Base-by-base conservation (phyloP, 2,888 invertebrate species). In the Euphydryas editha region DNA sequence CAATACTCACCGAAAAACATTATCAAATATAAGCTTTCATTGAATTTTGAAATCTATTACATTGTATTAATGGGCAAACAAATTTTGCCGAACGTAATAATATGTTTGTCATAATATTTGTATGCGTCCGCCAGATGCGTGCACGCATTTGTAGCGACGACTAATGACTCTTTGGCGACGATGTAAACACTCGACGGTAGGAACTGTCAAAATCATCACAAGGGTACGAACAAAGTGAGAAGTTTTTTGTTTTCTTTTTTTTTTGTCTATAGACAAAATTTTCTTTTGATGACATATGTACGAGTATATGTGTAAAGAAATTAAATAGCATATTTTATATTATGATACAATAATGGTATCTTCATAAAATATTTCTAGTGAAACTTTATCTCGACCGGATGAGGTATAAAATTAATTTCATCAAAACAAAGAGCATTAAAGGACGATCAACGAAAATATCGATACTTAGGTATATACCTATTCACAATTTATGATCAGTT, bases 81-180 rank as follows among this genome's bases (percentile, higher is more conserved):
- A 8, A 58, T 44, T 58, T 42, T n/a, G 6, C 1, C 18, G 17
- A 10, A 10, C 37, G 59, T 8, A 59, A 46, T 24, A 36, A 21
- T 55, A 61, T 51, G 21, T 60, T 66, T 57, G 65, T 59, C 55
- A 67, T 46, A 47, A 73, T 76, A 76, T 76, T 76, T 77, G 76
- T 83, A 87, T 82, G 76, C 79, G 77, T 86, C 77, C 74, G 78
- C 85, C 91, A 92, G 89, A 91, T 92, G 92, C 82, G 82, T 78
- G 65, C 72, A 76, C 80, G 80, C 79, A 79, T 78, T 78, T 75
- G 81, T 81, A 80, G 81, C 83, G 87, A 82, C 86, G 85, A 90
- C 92, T 92, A 92, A 92, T 92, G 91, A 89, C 84, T 83, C 78
- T 82, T 78, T 76, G 80, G 87, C 82, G 92, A 89, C 85, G 91